Percentiles rank a stretch among this genome's conserved stretches.
These are phyloP conservation scores for Melitaea athalia DNA, from an alignment of 2,888 invertebrate genomes.

Conservation along the genomic window DNA sequence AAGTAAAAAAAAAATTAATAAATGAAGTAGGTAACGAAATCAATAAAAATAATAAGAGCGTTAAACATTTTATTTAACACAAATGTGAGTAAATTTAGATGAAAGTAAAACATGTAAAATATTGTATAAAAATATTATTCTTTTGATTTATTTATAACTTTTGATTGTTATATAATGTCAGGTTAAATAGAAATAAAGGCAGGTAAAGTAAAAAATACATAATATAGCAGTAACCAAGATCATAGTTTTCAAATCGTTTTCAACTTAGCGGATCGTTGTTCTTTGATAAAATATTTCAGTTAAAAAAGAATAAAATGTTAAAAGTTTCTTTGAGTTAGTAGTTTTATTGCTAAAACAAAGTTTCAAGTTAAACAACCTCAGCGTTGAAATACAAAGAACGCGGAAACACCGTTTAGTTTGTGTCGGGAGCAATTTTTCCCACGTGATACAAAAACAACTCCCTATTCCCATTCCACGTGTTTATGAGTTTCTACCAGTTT, in stretches of 20 bases:
- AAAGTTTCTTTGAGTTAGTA: neutral
- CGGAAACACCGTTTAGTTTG: constrained; percentile 39
- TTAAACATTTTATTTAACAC: too few species aligned
- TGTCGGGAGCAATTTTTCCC: constrained; percentile 48
- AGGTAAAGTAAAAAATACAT: neutral
- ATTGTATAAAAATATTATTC: too few species aligned
- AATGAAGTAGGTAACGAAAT: too few species aligned
- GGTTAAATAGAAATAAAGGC: neutral
- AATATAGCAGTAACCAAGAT: neutral
- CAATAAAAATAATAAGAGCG: too few species aligned
- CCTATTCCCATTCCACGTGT: constrained; percentile 66
- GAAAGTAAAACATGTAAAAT: too few species aligned
- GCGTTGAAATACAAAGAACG: constrained; percentile 23
- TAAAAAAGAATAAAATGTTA: constrained; percentile 7
- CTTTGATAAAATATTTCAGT: constrained; percentile 7
- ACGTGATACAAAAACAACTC: constrained; percentile 54
- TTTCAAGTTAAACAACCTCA: constrained; percentile 22
- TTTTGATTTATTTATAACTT: too few species aligned
- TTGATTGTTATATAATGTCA: too few species aligned
- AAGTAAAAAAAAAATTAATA: too few species aligned
- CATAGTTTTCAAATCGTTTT: neutral
- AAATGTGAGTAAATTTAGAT: too few species aligned
- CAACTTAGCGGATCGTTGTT: neutral
- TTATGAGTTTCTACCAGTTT: constrained; percentile 71
- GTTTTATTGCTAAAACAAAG: constrained; percentile 12